Percentiles rank a stretch among this genome's conserved stretches.
phyloP scores from a whole-genome alignment of 2,113 vertebrate species.

The Nipponia nippon region DNA sequence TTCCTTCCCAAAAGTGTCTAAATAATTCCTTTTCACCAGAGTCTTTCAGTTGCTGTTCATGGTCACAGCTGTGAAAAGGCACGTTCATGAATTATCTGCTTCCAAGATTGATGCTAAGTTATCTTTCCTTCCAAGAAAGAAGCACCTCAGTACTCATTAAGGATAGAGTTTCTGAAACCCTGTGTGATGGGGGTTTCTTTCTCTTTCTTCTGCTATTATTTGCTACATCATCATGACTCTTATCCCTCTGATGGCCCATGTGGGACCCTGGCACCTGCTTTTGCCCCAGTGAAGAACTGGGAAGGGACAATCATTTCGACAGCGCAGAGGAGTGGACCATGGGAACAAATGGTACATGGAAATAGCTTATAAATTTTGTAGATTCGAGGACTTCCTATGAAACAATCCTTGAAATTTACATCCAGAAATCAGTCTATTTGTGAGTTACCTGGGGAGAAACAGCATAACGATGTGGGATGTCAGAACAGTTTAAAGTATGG shows the following conservation, averaged over 20 bases:
- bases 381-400: not conserved
- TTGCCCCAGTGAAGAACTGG: slow-evolving; percentile 57
- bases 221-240: slow-evolving; percentile 57
- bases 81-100: not conserved
- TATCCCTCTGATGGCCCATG: slow-evolving; percentile 45
- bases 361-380: not conserved
- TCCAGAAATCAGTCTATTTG: slow-evolving; percentile 26
- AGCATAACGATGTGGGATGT: not conserved
- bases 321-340: slow-evolving; percentile 58
- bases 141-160: not conserved
- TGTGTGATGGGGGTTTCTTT: not conserved
- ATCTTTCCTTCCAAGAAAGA: not conserved
- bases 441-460: slow-evolving; percentile 11
- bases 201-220: not conserved
- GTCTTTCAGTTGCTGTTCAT: not conserved
- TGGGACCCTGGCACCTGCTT: slow-evolving; percentile 48
- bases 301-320: slow-evolving; percentile 57
- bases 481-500: not conserved
- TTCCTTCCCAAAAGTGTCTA: not conserved
- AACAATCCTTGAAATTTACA: slow-evolving; percentile 35
- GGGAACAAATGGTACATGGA: slow-evolving; percentile 34
- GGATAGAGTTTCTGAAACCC: not conserved
- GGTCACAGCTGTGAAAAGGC: not conserved
- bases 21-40: not conserved
- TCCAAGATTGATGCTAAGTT: not conserved